Base-by-base conservation (phyloP, 1,140 invertebrate genomes). In the Drosophila pseudoobscura region DNA sequence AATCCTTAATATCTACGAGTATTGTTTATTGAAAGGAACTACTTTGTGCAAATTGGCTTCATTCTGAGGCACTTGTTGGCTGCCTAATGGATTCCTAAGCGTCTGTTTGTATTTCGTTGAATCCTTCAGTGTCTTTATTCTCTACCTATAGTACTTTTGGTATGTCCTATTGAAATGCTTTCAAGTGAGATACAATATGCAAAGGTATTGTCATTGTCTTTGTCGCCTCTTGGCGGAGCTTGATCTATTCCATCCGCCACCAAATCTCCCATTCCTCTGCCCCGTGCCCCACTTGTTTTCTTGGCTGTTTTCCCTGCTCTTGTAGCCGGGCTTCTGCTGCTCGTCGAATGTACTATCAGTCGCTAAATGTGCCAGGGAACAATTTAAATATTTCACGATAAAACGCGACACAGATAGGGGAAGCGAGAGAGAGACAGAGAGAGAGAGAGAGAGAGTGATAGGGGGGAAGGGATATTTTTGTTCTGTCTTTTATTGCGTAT, bases 311-410 rank as follows among this genome's bases (percentile, higher is more conserved):
- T 61, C 51, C 31, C 20, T 35, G 31, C 9, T 3, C 53, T 66
- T 66, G 70, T 58, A 39, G 22, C 29, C 31, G 17, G 8, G 8
- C 26, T 31, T 41, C 22, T 29, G 63, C 13, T 54, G 0, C 39
- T 74, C 70, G 71, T 65, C 69, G 78, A 85, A 85, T 80, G 65
- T 78, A 78, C 82, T 78, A 78, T 80, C 80, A 80, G 77, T 87
- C 82, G 58, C 78, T 61, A 77, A 68, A 71, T 63, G 61, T 68
- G 75, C 73, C 45, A 66, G 52, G 50, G 60, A 61, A 73, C 51
- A 77, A 85, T 85, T 85, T 85, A 80, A 85, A 87, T 85, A 85
- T 85, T 80, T 77, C 75, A 80, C 77, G 80, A 85, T 85, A 80
- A 84, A 85, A 78, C 60, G 59, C 39, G 35, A 22, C 31, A 45